phyloP scores from a whole-genome alignment of 2,888 invertebrate genomes.

The Sesia apiformis region DNA sequence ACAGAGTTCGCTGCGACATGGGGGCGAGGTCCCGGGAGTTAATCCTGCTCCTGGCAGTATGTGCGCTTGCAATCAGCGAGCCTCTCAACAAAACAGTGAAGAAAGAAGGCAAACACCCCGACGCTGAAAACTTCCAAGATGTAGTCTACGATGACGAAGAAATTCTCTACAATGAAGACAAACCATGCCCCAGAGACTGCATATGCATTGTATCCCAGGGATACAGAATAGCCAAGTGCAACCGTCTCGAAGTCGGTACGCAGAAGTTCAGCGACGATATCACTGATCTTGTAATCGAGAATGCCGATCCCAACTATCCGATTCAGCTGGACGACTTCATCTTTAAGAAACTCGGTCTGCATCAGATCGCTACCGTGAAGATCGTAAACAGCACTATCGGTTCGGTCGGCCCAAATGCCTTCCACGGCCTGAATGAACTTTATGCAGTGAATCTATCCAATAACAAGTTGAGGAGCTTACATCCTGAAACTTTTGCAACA shows the following conservation, averaged over 20 bases:
- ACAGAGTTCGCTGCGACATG: constrained; percentile 69
- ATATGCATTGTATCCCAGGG: constrained; percentile 75
- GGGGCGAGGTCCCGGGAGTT: constrained; percentile 68
- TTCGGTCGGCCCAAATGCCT: constrained; percentile 79
- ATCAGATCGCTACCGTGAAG: constrained; percentile 78
- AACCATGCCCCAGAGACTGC: constrained; percentile 78
- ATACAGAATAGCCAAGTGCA: constrained; percentile 79
- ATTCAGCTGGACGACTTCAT: constrained; percentile 76
- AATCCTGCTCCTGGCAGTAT: constrained; percentile 63
- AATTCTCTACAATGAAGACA: constrained; percentile 61
- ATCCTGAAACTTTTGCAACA: constrained; percentile 80
- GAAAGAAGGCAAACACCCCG: constrained; percentile 35
- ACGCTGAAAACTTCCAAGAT: constrained; percentile 48
- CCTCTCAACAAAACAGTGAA: constrained; percentile 47
- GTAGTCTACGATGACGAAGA: constrained; percentile 67
- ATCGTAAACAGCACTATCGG: constrained; percentile 81
- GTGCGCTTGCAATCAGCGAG: constrained; percentile 53
- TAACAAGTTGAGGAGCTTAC: constrained; percentile 78
- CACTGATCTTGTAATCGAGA: constrained; percentile 78
- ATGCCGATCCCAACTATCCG: constrained; percentile 73
- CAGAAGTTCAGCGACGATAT: constrained; percentile 80
- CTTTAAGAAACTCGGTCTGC: constrained; percentile 77
- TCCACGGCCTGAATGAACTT: constrained; percentile 78
- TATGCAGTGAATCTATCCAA: constrained; percentile 81
- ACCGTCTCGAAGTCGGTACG: constrained; percentile 77